Conservation (phyloP, 2,113 vertebrate genomes). For the Morone chrysops region DNA sequence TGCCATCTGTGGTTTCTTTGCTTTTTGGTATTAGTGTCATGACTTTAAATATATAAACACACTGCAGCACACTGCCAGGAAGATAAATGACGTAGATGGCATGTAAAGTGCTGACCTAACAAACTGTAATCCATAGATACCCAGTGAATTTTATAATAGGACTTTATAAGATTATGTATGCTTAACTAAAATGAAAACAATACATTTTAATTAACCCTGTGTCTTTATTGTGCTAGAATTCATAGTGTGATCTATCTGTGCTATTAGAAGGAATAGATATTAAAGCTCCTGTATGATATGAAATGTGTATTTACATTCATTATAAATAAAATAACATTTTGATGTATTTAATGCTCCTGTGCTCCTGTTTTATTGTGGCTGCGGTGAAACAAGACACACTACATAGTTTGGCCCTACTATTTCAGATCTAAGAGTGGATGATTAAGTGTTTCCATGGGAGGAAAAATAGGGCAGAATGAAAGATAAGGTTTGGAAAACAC, state of each 20-base stretch:
- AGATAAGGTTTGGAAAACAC: slow-evolving; percentile 66
- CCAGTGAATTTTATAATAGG: background rate
- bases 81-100: background rate
- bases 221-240: background rate
- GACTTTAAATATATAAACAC: background rate
- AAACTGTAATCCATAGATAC: slow-evolving; percentile 13
- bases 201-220: background rate
- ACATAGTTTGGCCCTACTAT: slow-evolving; percentile 20
- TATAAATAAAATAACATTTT: slow-evolving; percentile 45
- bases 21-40: background rate
- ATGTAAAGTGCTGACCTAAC: slow-evolving; percentile 18
- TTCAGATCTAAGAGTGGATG: slow-evolving; percentile 54
- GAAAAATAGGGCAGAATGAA: slow-evolving; percentile 82
- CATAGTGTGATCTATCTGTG: background rate
- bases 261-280: background rate
- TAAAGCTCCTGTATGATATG: background rate
- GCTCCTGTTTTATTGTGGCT: slow-evolving; percentile 19
- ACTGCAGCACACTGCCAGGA: background rate
- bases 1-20: background rate
- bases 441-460: slow-evolving; percentile 72
- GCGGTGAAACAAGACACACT: slow-evolving; percentile 2
- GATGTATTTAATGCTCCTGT: slow-evolving; percentile 12
- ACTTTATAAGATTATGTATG: slow-evolving; percentile 7
- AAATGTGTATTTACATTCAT: slow-evolving; percentile 27
- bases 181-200: background rate